Percentiles rank a stretch among this genome's conserved stretches.
Conservation (phyloP, 2,797 vertebrate genomes). For the Chrosomus eos region DNA sequence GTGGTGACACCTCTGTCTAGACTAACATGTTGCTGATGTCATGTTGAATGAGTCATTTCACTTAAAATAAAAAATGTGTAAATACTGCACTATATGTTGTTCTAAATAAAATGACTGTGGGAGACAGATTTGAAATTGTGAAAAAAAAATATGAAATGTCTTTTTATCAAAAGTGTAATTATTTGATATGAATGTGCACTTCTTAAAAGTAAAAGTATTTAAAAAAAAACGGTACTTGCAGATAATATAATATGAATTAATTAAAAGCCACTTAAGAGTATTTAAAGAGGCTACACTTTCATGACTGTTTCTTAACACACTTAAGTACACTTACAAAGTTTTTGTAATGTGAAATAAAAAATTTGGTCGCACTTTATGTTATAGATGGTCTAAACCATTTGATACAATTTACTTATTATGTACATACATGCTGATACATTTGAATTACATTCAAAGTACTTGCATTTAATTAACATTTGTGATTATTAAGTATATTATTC, state of each 20-base stretch:
- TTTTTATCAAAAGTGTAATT: not conserved
- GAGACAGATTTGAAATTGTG: not conserved
- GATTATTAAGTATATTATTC: not conserved
- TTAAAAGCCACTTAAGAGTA: not conserved
- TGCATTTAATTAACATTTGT: not conserved
- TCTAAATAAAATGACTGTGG: not conserved
- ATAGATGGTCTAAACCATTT: not conserved
- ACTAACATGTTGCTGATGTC: slow-evolving; percentile 10
- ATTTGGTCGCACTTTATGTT: not conserved
- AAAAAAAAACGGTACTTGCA: not conserved
- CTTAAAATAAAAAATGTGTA: not conserved
- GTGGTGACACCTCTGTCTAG: not conserved
- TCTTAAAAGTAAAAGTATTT: not conserved
- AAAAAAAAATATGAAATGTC: not conserved
- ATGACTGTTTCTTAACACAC: not conserved
- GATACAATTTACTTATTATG: not conserved
- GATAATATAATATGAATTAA: not conserved
- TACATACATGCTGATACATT: not conserved
- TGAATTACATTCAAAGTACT: not conserved
- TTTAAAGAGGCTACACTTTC: not conserved
- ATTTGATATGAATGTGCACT: not conserved
- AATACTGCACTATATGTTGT: not conserved
- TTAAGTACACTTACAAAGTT: not conserved
- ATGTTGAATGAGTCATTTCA: not conserved
- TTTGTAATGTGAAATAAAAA: not conserved